Evolutionary conservation across 1,140 invertebrate genomes (phyloP).

Genomic region (Phymastichus coffea): DNA sequence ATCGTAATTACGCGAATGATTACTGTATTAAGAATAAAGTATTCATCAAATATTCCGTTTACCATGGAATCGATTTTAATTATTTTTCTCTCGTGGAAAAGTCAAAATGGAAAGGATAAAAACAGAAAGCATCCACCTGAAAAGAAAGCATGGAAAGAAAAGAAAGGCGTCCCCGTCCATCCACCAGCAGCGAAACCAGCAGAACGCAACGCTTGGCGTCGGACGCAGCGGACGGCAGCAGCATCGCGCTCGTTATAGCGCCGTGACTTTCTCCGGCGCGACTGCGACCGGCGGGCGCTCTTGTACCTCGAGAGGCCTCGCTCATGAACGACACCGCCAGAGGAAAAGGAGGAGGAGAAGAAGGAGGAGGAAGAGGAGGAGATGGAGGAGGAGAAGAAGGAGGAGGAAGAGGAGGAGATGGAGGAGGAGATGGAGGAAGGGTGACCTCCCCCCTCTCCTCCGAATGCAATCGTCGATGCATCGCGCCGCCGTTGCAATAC

Average conservation of each 20-base stretch:
- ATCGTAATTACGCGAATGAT: too few relatives aligned
- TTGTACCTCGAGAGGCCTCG: constrained; percentile 25
- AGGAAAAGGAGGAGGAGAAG: background rate
- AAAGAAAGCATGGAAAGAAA: too few relatives aligned
- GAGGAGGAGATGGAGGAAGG: constrained; percentile 3
- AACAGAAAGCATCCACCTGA: too few relatives aligned
- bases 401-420: background rate
- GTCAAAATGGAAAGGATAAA: too few relatives aligned
- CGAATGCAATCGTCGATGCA: background rate
- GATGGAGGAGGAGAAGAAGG: too few relatives aligned
- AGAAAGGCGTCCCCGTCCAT: too few relatives aligned
- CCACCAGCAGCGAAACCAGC: too few relatives aligned
- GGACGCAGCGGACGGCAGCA: constrained; percentile 17
- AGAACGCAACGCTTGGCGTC: background rate
- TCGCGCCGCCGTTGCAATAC: background rate
- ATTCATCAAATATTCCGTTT: too few relatives aligned
- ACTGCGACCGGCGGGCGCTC: constrained; percentile 29
- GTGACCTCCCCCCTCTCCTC: background rate
- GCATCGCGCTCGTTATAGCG: constrained; percentile 40
- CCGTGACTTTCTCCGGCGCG: constrained; percentile 38
- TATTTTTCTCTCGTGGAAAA: too few relatives aligned
- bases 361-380: too few relatives aligned
- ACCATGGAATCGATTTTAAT: too few relatives aligned
- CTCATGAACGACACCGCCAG: constrained; percentile 13
- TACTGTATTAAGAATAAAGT: background rate